These are phyloP conservation scores for Gopherus flavomarginatus DNA, from an alignment of 2,113 vertebrate genomes.

Conservation along the genomic window DNA sequence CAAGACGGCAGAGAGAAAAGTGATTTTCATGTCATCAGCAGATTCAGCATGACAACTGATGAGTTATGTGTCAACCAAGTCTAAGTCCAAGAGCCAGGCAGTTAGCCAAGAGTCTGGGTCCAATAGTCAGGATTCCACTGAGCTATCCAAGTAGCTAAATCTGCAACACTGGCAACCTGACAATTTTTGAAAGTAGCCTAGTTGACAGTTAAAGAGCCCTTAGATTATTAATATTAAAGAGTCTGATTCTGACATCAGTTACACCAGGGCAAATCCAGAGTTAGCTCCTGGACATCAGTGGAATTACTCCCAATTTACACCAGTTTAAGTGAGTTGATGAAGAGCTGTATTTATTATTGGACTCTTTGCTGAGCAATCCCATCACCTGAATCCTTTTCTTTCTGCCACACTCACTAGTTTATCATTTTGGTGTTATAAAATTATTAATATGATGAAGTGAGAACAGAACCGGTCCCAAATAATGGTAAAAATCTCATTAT, in stretches of 20 bases:
- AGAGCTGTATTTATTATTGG: not conserved
- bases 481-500: not conserved
- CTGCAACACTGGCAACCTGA: not conserved
- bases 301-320: not conserved
- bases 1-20: not conserved
- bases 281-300: rapidly evolving
- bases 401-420: not conserved
- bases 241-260: not conserved
- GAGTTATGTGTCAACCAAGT: not conserved
- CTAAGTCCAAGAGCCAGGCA: not conserved
- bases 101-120: not conserved
- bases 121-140: not conserved
- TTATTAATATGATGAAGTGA: not conserved
- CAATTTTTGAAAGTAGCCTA: not conserved
- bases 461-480: not conserved
- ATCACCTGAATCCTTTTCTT: not conserved
- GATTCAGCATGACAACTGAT: not conserved
- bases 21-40: not conserved
- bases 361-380: too few species aligned
- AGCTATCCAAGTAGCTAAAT: not conserved
- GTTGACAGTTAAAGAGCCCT: not conserved
- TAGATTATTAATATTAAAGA: not conserved
- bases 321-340: not conserved
- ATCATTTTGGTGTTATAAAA: not conserved
- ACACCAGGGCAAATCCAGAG: not conserved